These are phyloP conservation scores for Eudyptes chrysolophus DNA, from an alignment of 2,113 vertebrate genomes.

Conservation along the genomic window DNA sequence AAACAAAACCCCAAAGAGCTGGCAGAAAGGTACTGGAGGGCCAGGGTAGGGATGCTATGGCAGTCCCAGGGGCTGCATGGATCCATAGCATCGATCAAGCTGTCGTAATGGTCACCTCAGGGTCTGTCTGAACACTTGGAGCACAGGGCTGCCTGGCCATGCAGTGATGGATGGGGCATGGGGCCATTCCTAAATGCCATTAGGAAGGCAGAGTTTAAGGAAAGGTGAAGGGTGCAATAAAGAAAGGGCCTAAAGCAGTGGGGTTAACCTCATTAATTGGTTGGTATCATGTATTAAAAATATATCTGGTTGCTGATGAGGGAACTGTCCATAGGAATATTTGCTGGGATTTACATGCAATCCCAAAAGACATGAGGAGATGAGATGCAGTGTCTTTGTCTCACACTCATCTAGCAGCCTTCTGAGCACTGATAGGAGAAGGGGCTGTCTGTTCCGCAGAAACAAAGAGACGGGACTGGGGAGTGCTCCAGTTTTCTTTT, in stretches of 20 bases:
- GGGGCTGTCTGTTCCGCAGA: background rate
- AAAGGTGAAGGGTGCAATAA: background rate
- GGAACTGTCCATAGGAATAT: background rate
- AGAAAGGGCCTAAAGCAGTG: background rate
- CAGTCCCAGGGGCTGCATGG: background rate
- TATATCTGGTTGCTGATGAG: background rate
- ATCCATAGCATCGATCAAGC: background rate
- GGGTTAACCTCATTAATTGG: background rate
- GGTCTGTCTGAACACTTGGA: background rate
- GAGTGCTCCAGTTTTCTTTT: background rate
- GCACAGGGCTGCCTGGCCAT: background rate
- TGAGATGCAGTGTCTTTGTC: background rate
- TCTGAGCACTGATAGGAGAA: background rate
- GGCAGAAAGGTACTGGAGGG: background rate
- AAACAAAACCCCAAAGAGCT: background rate
- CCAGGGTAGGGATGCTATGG: background rate
- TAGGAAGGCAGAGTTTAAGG: background rate
- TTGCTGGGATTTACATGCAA: background rate
- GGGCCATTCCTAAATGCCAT: background rate
- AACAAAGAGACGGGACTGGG: background rate
- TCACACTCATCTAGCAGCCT: background rate
- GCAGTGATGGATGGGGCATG: background rate
- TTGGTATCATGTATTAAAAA: background rate
- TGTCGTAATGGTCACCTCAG: accelerated
- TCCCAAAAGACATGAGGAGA: background rate